Base-by-base conservation (phyloP, 2,888 invertebrate species). In the Seira ritae region DNA sequence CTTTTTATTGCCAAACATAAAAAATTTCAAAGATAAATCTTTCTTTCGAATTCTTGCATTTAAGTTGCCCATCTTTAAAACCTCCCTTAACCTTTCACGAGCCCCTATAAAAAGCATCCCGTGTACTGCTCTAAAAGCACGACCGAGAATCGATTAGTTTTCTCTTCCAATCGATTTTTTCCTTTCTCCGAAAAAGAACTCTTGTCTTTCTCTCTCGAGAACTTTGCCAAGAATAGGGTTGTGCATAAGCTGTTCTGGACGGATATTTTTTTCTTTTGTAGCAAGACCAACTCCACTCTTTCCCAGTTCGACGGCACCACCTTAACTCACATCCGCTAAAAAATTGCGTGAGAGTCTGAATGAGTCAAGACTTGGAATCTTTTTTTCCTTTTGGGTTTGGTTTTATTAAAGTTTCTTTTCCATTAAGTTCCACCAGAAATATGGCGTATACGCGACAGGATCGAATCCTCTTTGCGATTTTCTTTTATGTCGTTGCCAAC, bases 1-100 rank as follows among this genome's bases (percentile, higher is more conserved):
- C 12, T 55, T 55, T 55, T 55, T 55, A 55, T 55, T 55, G 55
- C 55, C 55, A 55, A 55, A 55, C 55, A 55, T 55, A 55, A 55
- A 55, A 55, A 55, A 55, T 55, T 8, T 55, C 55, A 12, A 15
- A 55, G 55, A 55, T 55, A 55, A 55, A 55, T 55, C 55, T 55
- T 55, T 55, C 17, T 55, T 55, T n/a, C 55, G 55, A 31, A 17
- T 55, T 55, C 55, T 55, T 55, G 55, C 55, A 55, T 55, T 55
- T 55, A 55, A 55, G 55, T 55, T 55, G n/a, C 55, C 17, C 55
- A 31, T 31, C 55, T 55, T 55, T 17, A 55, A 55, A 55, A 55
- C 15, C 55, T 55, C 8, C 55, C 15, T 55, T 55, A 55, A 55
- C 55, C 55, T 55, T 55, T n/a, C 55, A 55, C 17, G 17, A 55